A percentile compares a stretch with the other conserved stretches of the same genome.
Evolutionary conservation across 2,888 invertebrate species (phyloP).

Genomic region (Acanthosepion pharaonis): DNA sequence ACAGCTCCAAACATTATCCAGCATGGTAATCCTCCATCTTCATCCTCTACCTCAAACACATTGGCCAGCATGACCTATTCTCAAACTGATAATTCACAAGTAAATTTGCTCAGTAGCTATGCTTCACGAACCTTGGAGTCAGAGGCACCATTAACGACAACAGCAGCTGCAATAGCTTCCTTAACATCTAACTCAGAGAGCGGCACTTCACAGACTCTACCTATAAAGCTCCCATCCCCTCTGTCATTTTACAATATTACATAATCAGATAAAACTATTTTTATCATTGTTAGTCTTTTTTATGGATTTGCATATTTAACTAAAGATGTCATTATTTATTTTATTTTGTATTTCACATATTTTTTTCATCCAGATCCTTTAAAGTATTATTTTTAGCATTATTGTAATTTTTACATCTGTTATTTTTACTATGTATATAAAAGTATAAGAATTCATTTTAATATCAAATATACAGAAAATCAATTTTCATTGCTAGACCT

Average conservation of each 20-base stretch:
- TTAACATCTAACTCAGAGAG: background rate
- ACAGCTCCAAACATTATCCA: background rate
- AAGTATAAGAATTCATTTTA: too few relatives aligned
- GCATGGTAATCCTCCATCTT: background rate
- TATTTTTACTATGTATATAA: background rate
- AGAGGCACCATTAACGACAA: background rate
- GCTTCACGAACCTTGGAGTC: background rate
- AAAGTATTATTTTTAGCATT: background rate
- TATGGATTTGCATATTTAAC: constrained; percentile 4
- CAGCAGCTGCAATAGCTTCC: background rate
- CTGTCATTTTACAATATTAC: background rate
- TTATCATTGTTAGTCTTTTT: background rate
- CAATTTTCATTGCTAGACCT: background rate
- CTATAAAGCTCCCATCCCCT: background rate
- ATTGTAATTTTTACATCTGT: background rate
- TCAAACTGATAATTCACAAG: background rate
- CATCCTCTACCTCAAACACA: background rate
- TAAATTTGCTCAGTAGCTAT: background rate
- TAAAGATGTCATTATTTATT: background rate
- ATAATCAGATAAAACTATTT: background rate
- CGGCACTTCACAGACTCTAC: background rate
- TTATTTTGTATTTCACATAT: background rate
- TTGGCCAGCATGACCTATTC: background rate
- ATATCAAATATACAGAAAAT: too few relatives aligned
- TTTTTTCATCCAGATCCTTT: background rate